A percentile compares a stretch with the other conserved stretches of the same genome.
These are phyloP conservation scores for Odontocerum albicorne DNA, from an alignment of 2,888 invertebrate genomes.

Conservation along the genomic window DNA sequence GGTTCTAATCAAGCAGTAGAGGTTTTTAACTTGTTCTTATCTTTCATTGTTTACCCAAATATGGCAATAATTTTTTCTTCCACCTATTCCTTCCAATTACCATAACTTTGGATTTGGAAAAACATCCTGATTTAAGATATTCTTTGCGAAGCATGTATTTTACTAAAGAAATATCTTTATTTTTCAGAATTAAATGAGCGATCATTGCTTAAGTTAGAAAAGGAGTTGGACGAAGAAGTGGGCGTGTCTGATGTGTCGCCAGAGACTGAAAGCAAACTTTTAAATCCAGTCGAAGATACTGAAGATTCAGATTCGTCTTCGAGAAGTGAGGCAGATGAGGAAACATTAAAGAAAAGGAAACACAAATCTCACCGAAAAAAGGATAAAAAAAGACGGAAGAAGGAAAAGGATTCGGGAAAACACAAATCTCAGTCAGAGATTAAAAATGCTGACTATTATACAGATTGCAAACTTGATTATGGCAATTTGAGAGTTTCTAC, in stretches of 20 bases:
- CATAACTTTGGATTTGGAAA: too few relatives aligned
- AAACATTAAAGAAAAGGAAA: constrained; percentile 26
- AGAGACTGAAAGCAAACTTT: neutral
- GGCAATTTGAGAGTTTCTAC: constrained; percentile 63
- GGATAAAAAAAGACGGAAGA: constrained; percentile 39
- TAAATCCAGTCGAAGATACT: constrained; percentile 10
- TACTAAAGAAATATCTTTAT: neutral
- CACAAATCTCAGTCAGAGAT: constrained; percentile 36
- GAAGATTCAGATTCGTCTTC: neutral
- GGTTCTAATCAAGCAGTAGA: too few relatives aligned
- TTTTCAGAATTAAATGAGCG: constrained; percentile 2
- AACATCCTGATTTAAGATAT: too few relatives aligned
- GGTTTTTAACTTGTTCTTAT: too few relatives aligned
- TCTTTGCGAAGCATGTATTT: too few relatives aligned
- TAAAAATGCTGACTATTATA: constrained; percentile 54
- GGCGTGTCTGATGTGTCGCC: neutral
- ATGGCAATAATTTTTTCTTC: too few relatives aligned
- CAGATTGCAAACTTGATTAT: constrained; percentile 59
- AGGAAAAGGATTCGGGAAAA: constrained; percentile 30
- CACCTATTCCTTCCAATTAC: too few relatives aligned
- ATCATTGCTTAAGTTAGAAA: neutral
- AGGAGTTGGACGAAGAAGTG: neutral
- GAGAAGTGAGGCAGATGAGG: neutral
- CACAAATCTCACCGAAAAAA: constrained; percentile 40
- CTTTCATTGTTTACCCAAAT: too few relatives aligned